Conservation (phyloP, 2,888 invertebrate genomes). For the Aleiodes testaceus region DNA sequence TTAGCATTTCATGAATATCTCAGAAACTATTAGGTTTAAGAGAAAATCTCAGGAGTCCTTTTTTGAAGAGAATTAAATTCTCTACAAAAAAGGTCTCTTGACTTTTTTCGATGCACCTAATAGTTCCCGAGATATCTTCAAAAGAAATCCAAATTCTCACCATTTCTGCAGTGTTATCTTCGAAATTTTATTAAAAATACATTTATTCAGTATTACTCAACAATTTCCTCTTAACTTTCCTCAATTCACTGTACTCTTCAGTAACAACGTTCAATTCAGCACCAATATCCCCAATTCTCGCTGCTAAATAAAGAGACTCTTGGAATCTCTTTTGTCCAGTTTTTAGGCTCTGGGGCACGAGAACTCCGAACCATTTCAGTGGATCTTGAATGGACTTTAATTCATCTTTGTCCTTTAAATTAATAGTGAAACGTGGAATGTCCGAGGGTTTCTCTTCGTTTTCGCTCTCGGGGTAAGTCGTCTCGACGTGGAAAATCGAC, state of each 20-base stretch:
- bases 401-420: conserved; percentile 63
- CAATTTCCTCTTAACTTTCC: background rate
- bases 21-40: too few relatives aligned
- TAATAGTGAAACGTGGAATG: conserved; percentile 64
- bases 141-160: too few relatives aligned
- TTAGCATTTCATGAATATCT: too few relatives aligned
- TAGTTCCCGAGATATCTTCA: background rate
- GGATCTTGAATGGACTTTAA: conserved; percentile 76
- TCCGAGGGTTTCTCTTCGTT: conserved; percentile 50
- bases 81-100: background rate
- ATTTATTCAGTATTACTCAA: background rate
- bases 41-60: too few relatives aligned
- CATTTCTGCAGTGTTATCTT: too few relatives aligned
- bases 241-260: conserved; percentile 59
- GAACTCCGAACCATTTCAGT: conserved; percentile 89
- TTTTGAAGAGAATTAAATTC: too few relatives aligned
- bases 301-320: conserved; percentile 79
- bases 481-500: conserved; percentile 67
- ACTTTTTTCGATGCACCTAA: background rate
- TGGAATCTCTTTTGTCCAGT: conserved; percentile 84
- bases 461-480: conserved; percentile 51
- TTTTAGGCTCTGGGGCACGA: conserved; percentile 86
- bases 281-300: conserved; percentile 83
- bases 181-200: background rate
- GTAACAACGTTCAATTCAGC: conserved; percentile 74